Base-by-base conservation (phyloP, 2,113 vertebrate genomes). In the Chaenocephalus aceratus region DNA sequence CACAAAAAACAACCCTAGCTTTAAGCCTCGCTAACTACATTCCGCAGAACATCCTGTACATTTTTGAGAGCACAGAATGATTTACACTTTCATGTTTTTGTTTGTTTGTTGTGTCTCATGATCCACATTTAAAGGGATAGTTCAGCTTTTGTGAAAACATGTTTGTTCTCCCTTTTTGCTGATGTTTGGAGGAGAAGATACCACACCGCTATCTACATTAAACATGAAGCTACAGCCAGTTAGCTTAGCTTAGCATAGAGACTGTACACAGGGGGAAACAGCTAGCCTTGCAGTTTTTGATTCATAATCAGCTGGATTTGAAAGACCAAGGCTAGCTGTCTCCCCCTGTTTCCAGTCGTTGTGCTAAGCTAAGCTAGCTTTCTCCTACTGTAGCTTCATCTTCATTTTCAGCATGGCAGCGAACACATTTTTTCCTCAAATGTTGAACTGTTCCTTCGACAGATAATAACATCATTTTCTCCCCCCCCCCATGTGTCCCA, bases 1-100 rank as follows among this genome's bases (percentile, higher is more conserved):
- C 13, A 14, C 6, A 15, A 48, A 51, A 45, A 64, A 41, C 5
- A 1, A 7, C 6, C 36, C 36, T 41, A 41, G 21, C n/a, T n/a
- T n/a, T n/a, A n/a, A n/a, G n/a, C n/a, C n/a, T n/a, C n/a, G n/a
- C 3, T 1, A 13, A 7, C 23, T 30, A 18, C 16, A 23, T 67
- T 15, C n/a, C 18, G 21, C 54, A 8, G 30, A 21, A 60, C 26
- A 3, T 26, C 16, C 10, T 48, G 61, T 66, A 15, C 0, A 1
- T 54, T 82, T 88, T 53, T 86, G 49, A 86, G 83, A 80, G 80
- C 80, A 65, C 6, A 0, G 10, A 71, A 8, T 36, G 30, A 30
- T 48, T 16, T 13, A 30, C 16, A 10, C 15, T 0, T 26, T 44
- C 4, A 75, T 30, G 26, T 30, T 30, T 30, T 30, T 30, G 26